These are phyloP conservation scores for Ptyas mucosa DNA, from an alignment of 2,113 vertebrate species.

Conservation along the genomic window DNA sequence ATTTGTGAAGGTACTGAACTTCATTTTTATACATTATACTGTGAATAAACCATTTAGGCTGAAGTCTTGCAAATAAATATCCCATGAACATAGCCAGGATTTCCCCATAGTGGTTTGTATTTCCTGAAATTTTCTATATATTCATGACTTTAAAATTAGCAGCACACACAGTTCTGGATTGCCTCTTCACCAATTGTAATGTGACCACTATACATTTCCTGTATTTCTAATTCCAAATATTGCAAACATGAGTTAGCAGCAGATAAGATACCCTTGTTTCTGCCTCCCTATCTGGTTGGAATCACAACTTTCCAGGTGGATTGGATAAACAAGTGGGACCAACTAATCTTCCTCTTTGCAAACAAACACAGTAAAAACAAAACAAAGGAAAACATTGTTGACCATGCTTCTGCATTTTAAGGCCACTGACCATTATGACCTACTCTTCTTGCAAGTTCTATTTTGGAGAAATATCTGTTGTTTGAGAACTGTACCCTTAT, in stretches of 20 bases:
- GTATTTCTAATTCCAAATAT: not conserved
- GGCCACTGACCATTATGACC: too few relatives aligned
- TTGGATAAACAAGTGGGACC: not conserved
- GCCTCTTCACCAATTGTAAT: not conserved
- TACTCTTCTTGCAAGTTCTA: not conserved
- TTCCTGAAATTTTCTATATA: not conserved
- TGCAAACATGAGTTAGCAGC: constrained; percentile 10
- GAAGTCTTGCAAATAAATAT: not conserved
- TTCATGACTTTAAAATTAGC: not conserved
- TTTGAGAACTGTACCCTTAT: not conserved
- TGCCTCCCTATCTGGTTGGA: not conserved
- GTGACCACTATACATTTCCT: not conserved
- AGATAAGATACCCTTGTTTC: not conserved
- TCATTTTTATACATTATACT: not conserved
- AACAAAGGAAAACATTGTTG: not conserved
- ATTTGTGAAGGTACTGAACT: not conserved
- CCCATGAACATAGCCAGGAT: not conserved
- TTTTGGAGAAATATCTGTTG: not conserved
- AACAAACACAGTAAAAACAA: not conserved
- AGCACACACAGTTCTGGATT: not conserved
- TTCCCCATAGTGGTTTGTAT: not conserved
- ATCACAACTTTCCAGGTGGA: not conserved
- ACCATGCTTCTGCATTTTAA: not conserved
- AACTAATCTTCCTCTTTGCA: not conserved
- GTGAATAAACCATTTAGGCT: not conserved